Evolutionary conservation across 2,888 invertebrate species (phyloP).

Genomic region (Mongoloraphidia duomilia): DNA sequence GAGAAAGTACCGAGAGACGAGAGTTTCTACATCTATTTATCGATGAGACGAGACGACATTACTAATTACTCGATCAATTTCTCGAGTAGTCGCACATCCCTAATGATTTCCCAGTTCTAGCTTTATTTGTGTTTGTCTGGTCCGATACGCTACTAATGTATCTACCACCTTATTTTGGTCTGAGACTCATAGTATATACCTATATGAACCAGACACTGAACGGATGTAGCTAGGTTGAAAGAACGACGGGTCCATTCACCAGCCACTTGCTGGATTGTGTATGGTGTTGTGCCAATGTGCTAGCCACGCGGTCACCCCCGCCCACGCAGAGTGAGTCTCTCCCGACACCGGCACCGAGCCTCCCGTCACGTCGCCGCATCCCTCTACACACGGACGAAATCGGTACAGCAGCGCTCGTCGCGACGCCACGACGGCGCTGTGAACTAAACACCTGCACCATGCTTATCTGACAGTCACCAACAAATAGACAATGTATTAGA

Average conservation of each 20-base stretch:
- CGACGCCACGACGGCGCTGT: background rate
- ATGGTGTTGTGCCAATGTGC: slow-evolving; percentile 13
- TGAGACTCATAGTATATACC: too few relatives aligned
- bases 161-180: too few relatives aligned
- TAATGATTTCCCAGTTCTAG: too few relatives aligned
- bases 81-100: too few relatives aligned
- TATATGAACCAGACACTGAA: background rate
- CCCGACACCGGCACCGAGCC: slow-evolving; percentile 19
- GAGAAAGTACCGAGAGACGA: too few relatives aligned
- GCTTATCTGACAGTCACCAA: background rate
- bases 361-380: slow-evolving; percentile 10
- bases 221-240: background rate
- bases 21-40: too few relatives aligned
- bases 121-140: too few relatives aligned
- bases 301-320: slow-evolving; percentile 21
- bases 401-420: background rate
- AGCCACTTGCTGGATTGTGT: slow-evolving; percentile 18
- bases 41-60: too few relatives aligned
- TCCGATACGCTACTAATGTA: too few relatives aligned
- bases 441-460: too few relatives aligned
- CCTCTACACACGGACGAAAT: slow-evolving; percentile 6
- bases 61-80: too few relatives aligned
- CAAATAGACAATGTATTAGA: background rate
- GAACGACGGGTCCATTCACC: background rate
- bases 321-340: slow-evolving; percentile 27